Base-by-base conservation (phyloP, 2,797 vertebrate genomes). In the Taenioides sp. region DNA sequence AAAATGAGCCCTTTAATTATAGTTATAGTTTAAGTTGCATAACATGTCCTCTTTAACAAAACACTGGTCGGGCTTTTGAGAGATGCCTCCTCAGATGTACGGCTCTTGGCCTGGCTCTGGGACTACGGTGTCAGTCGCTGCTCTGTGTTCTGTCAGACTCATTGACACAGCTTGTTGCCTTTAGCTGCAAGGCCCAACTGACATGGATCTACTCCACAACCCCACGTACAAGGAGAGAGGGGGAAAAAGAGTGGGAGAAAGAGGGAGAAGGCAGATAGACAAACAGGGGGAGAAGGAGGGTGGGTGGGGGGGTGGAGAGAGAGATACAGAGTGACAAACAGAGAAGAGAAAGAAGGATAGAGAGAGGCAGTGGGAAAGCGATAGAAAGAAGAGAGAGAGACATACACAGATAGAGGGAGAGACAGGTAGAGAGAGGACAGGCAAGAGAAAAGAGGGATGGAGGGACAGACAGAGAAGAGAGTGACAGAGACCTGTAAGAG, bases 161-260 rank as follows among this genome's bases (percentile, higher is more conserved):
- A 70, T 66, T 86, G 74, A 87, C 79, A 80, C 71, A 1, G 9
- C 74, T 79, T 81, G 62, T 80, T 81, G 59, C 68, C 77, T 86
- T 52, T 73, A 68, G 63, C 72, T 75, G 50, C 47, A 71, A 86
- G 62, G 76, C 52, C 68, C 81, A 17, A 7, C n/a, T 80, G 82
- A 85, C 86, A 84, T 79, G 80, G 86, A 89, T 85, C 80, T 67
- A 71, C 72, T 80, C 80, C 65, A 69, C 72, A 80, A 75, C 83
- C 78, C 76, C 75, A 58, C n/a, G 22, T 14, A 27, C 23, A 58
- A 2, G 25, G 79, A 80, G 54, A 25, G 54, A 12, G 22, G 4
- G 52, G 61, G 7, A 81, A 55, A 12, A 37, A 23, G 61, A 18
- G 60, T 9, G 17, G 20, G 69, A 63, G 75, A 58, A 64, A 43